Evolutionary conservation across 1,140 invertebrate genomes (phyloP).

Genomic region (Dendroctonus ponderosae): DNA sequence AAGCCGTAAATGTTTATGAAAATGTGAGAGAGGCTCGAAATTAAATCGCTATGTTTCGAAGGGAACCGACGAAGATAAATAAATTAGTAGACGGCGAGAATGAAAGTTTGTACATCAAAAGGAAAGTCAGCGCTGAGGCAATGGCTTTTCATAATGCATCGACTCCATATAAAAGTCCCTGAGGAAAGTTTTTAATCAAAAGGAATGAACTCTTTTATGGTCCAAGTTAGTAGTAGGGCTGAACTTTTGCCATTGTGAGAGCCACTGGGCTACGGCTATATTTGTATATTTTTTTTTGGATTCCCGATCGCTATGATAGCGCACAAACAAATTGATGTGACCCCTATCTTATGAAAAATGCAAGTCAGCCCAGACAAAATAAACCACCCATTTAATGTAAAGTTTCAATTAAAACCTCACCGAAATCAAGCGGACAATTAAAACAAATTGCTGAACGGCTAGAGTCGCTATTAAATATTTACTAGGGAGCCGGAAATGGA

Average conservation of each 20-base stretch:
- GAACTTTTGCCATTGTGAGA: background rate
- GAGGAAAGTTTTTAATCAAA: slow-evolving; percentile 17
- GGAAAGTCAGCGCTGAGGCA: slow-evolving; percentile 3
- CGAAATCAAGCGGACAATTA: background rate
- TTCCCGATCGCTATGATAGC: background rate
- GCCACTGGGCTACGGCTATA: background rate
- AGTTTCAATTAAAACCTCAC: background rate
- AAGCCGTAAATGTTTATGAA: slow-evolving; percentile 26
- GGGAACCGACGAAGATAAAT: slow-evolving; percentile 16
- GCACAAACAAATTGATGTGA: too few species aligned
- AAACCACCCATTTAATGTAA: background rate
- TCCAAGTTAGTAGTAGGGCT: background rate
- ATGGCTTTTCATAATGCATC: slow-evolving; percentile 15
- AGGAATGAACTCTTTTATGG: slow-evolving; percentile 13
- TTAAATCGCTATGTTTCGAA: slow-evolving; percentile 9
- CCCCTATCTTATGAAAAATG: too few species aligned
- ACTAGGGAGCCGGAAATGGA: slow-evolving; percentile 6
- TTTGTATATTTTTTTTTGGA: background rate
- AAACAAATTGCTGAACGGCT: background rate
- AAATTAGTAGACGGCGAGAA: slow-evolving; percentile 13
- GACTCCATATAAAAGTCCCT: slow-evolving; percentile 10
- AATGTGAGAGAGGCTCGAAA: slow-evolving; percentile 14
- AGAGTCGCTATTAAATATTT: slow-evolving; percentile 7
- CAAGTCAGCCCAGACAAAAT: background rate
- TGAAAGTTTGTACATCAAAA: slow-evolving; percentile 19